Base-by-base conservation (phyloP, 64 coral and sea anemone genomes). In the Stylophora pistillata region DNA sequence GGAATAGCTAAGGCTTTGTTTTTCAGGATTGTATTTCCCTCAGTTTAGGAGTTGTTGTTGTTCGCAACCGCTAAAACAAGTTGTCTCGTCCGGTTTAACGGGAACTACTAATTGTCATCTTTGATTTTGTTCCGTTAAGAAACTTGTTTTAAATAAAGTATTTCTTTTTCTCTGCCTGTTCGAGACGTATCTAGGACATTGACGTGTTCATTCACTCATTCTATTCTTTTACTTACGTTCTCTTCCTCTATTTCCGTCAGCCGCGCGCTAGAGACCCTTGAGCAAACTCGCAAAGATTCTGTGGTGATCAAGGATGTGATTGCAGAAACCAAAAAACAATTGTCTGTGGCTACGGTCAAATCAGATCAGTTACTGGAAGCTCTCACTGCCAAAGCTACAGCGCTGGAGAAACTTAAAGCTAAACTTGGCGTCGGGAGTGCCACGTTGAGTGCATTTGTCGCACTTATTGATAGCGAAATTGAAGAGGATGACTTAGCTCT, bases 381-480 rank as follows among this genome's bases (percentile, higher is more conserved):
- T 15, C 78, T 99, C 0, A 99, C 97, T 13, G 81, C 78, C 17
- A 99, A 95, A 18, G 94, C 97, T 23, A 99, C 97, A n/a, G 61
- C 78, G 1, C 73, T 95, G 1, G 97, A 99, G 87, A 99, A 99
- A 70, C 91, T 99, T 13, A 99, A 99, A 54, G 93, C 97, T 1
- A 99, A 95, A 78, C 91, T 99, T 25, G 97, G 97, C 61, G 92
- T 99, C 34, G 97, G 97, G 0, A 99, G 97, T 68, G 56, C 81
- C 21, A 99, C 97, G 1, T 74, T 99, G 0, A 95, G 90, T 64
- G 94, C 97, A 5, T 99, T 99, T 31, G 87, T 94, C 7, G 97
- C 90, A 29, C 33, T 99, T 30, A 99, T 99, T 84, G 93, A 95
- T 70, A 95, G 87, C 63, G 97, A 99, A 53, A 99, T 99, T 58